Percentiles rank a stretch among this genome's conserved stretches.
Conservation (phyloP, 2,797 vertebrate species). For the Scyliorhinus canicula region DNA sequence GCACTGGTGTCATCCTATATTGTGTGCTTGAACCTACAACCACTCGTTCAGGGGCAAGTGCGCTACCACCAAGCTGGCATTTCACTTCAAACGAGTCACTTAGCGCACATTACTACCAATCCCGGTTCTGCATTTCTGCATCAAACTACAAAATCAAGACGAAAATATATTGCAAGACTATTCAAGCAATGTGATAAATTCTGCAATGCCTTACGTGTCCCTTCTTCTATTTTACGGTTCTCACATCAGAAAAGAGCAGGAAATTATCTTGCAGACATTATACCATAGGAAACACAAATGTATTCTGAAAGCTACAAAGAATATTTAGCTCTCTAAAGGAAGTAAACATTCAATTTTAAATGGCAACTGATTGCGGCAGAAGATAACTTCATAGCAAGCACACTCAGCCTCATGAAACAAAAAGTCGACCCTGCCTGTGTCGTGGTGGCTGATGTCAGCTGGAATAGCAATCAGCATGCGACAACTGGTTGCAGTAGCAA, state of each 20-base stretch:
- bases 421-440: not conserved
- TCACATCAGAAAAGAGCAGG: not conserved
- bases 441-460: slow-evolving; percentile 4
- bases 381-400: slow-evolving; percentile 23
- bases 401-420: not conserved
- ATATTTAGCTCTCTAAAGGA: slow-evolving; percentile 25
- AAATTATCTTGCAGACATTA: slow-evolving; percentile 5
- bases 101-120: not conserved
- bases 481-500: not conserved
- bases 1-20: not conserved
- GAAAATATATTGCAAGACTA: not conserved
- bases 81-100: not conserved
- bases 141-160: not conserved
- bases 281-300: slow-evolving; percentile 22
- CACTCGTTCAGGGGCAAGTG: not conserved
- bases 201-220: not conserved
- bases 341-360: slow-evolving; percentile 29
- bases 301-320: slow-evolving; percentile 35
- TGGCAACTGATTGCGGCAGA: slow-evolving; percentile 30
- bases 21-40: not conserved
- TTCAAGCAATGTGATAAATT: not conserved
- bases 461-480: not conserved
- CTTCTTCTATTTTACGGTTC: not conserved
- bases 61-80: not conserved
- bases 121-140: not conserved